A percentile compares a stretch with the other conserved stretches of the same genome.
phyloP scores from a whole-genome alignment of 2,113 vertebrate genomes.

The Tinamus guttatus region DNA sequence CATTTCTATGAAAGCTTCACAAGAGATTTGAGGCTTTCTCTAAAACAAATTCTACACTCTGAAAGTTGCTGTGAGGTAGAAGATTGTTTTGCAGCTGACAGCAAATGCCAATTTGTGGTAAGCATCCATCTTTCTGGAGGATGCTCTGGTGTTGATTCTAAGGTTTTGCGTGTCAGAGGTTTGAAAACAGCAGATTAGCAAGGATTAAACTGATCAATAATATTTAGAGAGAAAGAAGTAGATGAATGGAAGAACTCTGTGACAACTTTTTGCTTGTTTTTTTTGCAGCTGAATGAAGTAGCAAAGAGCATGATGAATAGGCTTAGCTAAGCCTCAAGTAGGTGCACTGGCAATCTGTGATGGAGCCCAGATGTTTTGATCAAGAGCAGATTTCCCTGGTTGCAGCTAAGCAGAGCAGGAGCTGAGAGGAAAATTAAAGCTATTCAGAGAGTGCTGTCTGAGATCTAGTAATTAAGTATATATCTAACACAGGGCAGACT shows the following conservation, averaged over 20 bases:
- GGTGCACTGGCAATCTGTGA: neutral
- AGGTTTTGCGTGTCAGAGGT: neutral
- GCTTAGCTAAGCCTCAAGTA: neutral
- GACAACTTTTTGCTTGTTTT: neutral
- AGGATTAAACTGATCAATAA: neutral
- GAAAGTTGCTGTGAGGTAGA: neutral
- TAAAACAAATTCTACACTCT: neutral
- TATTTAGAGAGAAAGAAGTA: neutral
- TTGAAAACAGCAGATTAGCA: neutral
- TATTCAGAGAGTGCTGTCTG: neutral
- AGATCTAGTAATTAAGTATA: neutral
- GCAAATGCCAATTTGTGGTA: neutral
- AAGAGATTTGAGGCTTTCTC: neutral
- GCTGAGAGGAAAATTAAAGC: neutral
- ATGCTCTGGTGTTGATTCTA: neutral
- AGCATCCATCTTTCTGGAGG: neutral
- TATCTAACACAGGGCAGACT: neutral
- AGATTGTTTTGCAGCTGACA: neutral
- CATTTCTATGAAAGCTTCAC: neutral
- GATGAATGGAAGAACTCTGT: rapidly evolving
- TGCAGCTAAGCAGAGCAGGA: neutral
- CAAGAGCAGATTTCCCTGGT: neutral
- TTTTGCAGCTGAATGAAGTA: neutral
- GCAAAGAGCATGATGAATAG: neutral
- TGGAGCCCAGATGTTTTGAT: neutral